A percentile compares a stretch with the other conserved stretches of the same genome.
Conservation (phyloP, 37 sponge, comb jelly and placozoan genomes). For the Petrosia ficiformis region DNA sequence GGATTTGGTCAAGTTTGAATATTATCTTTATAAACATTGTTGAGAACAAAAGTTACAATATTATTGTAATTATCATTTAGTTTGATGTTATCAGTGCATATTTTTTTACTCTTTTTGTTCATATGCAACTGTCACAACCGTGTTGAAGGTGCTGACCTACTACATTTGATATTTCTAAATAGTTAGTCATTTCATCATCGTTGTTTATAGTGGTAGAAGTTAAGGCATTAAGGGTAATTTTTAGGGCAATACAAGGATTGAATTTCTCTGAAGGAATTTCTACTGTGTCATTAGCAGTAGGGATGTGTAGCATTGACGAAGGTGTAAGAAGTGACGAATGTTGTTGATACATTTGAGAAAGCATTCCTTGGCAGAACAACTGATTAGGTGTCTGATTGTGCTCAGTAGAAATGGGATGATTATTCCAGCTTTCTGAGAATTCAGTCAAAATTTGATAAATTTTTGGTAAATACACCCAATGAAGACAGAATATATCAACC, state of each 20-base stretch:
- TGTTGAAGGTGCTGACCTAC: too few relatives aligned
- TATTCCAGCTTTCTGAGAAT: slow-evolving; percentile 43
- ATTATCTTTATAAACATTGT: not conserved
- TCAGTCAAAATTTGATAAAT: slow-evolving; percentile 21
- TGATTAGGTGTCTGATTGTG: slow-evolving; percentile 33
- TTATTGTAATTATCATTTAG: not conserved
- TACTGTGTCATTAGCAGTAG: not conserved
- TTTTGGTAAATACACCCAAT: slow-evolving; percentile 43
- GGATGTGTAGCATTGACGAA: not conserved
- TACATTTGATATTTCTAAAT: not conserved
- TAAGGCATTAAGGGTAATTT: not conserved
- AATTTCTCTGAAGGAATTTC: not conserved
- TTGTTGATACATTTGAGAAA: not conserved
- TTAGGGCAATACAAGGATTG: slow-evolving; percentile 1
- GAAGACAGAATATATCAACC: slow-evolving; percentile 49
- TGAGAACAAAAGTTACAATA: not conserved
- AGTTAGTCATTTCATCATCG: not conserved
- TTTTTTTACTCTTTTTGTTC: too few relatives aligned
- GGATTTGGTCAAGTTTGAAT: slow-evolving; percentile 35
- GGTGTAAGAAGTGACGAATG: not conserved
- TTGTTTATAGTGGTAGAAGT: not conserved
- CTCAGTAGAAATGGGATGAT: slow-evolving; percentile 37
- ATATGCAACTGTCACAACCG: too few relatives aligned
- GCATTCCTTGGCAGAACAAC: slow-evolving; percentile 19
- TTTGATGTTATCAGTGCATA: not conserved